phyloP scores from a whole-genome alignment of 2,113 vertebrate species.

The Diphyllodes magnificus region DNA sequence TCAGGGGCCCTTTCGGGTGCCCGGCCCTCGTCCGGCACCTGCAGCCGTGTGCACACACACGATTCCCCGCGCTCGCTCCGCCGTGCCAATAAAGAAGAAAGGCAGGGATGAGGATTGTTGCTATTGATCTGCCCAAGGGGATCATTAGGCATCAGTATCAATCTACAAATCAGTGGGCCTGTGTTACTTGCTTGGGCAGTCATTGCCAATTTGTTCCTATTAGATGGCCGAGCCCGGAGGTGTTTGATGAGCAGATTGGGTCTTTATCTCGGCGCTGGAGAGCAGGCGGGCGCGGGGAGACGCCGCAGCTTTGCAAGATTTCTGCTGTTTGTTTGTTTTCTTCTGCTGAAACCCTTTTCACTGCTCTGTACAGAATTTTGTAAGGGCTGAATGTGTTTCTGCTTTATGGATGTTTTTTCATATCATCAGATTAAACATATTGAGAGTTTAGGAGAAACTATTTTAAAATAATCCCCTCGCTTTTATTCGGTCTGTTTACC shows the following conservation, averaged over 20 bases:
- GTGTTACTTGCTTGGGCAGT: conserved; percentile 90
- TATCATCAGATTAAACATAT: background rate
- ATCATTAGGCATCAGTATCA: conserved; percentile 99
- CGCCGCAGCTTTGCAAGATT: conserved; percentile 39
- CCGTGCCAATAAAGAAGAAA: conserved; percentile 92
- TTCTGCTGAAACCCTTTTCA: conserved; percentile 18
- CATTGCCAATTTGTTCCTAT: conserved; percentile 99
- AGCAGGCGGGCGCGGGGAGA: conserved; percentile 59
- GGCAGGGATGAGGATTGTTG: conserved; percentile 96
- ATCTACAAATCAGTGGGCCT: conserved; percentile 94
- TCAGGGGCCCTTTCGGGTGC: background rate
- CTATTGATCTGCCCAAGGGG: conserved; percentile 99
- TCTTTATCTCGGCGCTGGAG: conserved; percentile 74
- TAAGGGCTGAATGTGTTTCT: background rate
- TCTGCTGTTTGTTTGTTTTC: conserved; percentile 46
- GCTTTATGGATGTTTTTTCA: background rate
- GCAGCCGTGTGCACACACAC: background rate
- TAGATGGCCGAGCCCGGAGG: conserved; percentile 89
- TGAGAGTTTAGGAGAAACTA: conserved; percentile 46
- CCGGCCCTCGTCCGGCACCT: background rate
- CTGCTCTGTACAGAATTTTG: background rate
- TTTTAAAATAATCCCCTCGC: conserved; percentile 26
- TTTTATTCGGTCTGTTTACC: conserved; percentile 14
- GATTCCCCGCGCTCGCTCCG: conserved; percentile 63
- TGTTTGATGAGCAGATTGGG: conserved; percentile 88